Evolutionary conservation across 2,888 invertebrate genomes (phyloP).

Genomic region (Thyatira batis): DNA sequence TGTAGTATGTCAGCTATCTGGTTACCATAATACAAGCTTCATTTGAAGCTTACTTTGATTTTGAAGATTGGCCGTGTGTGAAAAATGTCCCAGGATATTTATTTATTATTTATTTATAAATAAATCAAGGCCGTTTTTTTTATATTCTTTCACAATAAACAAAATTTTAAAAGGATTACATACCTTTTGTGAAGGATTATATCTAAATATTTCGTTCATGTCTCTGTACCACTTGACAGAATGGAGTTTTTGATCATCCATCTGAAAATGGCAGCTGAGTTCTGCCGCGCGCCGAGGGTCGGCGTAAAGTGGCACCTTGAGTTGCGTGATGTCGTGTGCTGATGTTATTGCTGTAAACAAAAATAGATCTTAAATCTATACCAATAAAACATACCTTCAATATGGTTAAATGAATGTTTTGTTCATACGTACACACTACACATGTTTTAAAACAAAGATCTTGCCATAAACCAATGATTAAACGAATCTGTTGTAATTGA

Average conservation of each 20-base stretch:
- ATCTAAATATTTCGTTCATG: slow-evolving; percentile 75
- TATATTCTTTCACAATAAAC: too few species aligned
- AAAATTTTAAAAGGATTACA: too few species aligned
- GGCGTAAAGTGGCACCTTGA: slow-evolving; percentile 73
- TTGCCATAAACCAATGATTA: neutral
- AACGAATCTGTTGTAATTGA: too few species aligned
- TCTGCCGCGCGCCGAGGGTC: slow-evolving; percentile 76
- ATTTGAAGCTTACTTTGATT: too few species aligned
- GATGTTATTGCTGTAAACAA: slow-evolving; percentile 63
- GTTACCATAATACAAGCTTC: too few species aligned
- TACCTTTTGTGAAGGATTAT: slow-evolving; percentile 71
- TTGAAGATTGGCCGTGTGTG: too few species aligned
- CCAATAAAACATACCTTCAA: neutral
- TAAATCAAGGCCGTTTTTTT: too few species aligned
- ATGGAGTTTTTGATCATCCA: slow-evolving; percentile 73
- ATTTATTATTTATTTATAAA: too few species aligned
- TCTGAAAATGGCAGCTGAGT: slow-evolving; percentile 74
- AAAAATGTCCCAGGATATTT: too few species aligned
- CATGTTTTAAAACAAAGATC: neutral
- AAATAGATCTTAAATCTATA: slow-evolving; percentile 11
- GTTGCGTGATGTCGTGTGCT: slow-evolving; percentile 72
- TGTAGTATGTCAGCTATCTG: too few species aligned
- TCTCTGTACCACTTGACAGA: slow-evolving; percentile 79
- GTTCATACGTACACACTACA: too few species aligned
- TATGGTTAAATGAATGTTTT: too few species aligned